phyloP scores from a whole-genome alignment of 2,113 vertebrate species.

The Thomomys bottae region DNA sequence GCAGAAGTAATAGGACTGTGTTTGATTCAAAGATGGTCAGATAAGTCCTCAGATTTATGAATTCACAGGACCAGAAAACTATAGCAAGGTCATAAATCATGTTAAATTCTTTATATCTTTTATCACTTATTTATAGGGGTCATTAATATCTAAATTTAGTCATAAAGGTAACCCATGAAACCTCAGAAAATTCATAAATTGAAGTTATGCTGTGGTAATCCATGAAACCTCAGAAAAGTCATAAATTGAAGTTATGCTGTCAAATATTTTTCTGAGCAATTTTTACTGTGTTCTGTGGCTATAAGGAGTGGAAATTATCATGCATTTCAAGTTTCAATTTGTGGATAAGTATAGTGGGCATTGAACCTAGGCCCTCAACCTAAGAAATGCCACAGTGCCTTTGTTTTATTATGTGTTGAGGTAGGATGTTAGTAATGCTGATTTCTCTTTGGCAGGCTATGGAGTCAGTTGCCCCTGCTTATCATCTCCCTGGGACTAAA shows the following conservation, averaged over 20 bases:
- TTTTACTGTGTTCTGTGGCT: background rate
- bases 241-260: background rate
- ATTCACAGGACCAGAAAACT: background rate
- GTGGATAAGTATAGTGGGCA: no score
- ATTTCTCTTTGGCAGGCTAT: no score
- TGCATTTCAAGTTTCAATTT: no score
- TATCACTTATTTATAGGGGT: background rate
- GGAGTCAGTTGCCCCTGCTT: no score
- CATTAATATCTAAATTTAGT: background rate
- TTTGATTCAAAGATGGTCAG: slow-evolving; percentile 38
- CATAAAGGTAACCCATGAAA: background rate
- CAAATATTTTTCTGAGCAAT: background rate
- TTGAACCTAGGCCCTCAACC: no score
- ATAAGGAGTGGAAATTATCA: background rate
- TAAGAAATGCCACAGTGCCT: no score
- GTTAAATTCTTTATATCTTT: background rate
- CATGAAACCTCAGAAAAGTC: background rate
- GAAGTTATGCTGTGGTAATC: background rate
- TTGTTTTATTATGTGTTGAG: no score
- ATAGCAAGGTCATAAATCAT: background rate
- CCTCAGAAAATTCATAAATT: background rate
- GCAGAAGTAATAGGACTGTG: slow-evolving; percentile 40
- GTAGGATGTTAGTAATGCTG: no score
- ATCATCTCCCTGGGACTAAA: no score
- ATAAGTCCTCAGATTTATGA: slow-evolving; percentile 58